phyloP scores from a whole-genome alignment of 92 coral and sea anemone genomes.

The Diadumene lineata region DNA sequence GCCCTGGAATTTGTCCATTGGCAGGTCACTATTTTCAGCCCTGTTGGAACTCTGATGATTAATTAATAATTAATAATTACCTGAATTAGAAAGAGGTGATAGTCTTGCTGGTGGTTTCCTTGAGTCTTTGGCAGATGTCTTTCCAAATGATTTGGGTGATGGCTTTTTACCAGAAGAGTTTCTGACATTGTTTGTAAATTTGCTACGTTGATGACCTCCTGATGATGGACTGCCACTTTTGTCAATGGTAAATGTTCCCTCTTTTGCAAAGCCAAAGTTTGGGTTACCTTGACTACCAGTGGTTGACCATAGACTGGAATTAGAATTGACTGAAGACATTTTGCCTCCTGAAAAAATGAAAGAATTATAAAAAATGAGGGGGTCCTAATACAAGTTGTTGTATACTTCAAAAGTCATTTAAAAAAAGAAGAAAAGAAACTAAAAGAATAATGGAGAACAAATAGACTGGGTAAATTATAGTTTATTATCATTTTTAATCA shows the following conservation, averaged over 20 bases:
- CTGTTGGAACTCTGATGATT: constrained; percentile 30
- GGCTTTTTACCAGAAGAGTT: constrained; percentile 1
- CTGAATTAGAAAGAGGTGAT: constrained; percentile 44
- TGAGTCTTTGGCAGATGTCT: constrained; percentile 7
- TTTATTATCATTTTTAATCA: too few species aligned
- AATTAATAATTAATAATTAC: background rate
- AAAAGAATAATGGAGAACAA: too few species aligned
- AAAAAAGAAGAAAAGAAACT: too few species aligned
- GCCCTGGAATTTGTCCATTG: too few species aligned
- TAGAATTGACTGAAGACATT: constrained; percentile 26
- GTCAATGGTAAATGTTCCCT: constrained; percentile 34
- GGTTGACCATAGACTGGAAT: background rate
- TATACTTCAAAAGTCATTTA: too few species aligned
- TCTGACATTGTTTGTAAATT: background rate
- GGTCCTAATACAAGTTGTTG: too few species aligned
- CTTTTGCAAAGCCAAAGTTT: constrained; percentile 19
- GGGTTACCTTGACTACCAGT: background rate
- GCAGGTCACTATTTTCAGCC: too few species aligned
- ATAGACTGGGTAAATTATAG: too few species aligned
- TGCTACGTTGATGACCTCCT: background rate
- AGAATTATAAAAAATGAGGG: too few species aligned
- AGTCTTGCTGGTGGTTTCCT: constrained; percentile 55
- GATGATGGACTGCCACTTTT: constrained; percentile 19
- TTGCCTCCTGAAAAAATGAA: constrained; percentile 3
- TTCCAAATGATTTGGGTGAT: constrained; percentile 25